phyloP scores from a whole-genome alignment of 1,140 invertebrate genomes.

The Dendroctonus ponderosae region DNA sequence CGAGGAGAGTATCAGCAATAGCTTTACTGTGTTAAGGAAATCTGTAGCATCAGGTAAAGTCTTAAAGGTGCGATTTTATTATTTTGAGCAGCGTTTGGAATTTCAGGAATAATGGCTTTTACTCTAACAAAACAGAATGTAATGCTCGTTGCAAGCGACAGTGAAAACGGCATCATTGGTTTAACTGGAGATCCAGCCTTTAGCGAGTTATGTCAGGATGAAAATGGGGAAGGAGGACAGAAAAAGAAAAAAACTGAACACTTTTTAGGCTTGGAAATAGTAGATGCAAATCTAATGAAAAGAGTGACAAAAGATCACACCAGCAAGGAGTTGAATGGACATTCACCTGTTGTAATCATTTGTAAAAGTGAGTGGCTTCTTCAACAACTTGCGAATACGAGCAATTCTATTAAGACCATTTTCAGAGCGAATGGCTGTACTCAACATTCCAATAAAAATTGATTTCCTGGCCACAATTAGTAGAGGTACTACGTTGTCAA shows the following conservation, averaged over 20 bases:
- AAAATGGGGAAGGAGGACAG: conserved; percentile 48
- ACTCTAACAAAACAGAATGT: conserved; percentile 58
- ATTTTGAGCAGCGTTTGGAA: background rate
- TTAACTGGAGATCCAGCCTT: conserved; percentile 56
- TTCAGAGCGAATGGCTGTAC: conserved; percentile 51
- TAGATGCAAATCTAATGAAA: conserved; percentile 52
- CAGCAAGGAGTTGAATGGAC: conserved; percentile 35
- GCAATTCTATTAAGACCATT: conserved; percentile 17
- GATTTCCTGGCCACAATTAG: conserved; percentile 72
- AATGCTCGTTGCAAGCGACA: conserved; percentile 59
- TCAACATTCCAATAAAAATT: conserved; percentile 61
- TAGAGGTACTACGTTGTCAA: conserved; percentile 59
- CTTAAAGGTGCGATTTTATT: conserved; percentile 17
- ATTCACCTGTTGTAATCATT: conserved; percentile 48
- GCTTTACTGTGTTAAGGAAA: conserved; percentile 58
- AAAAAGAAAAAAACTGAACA: conserved; percentile 52
- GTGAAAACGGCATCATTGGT: conserved; percentile 56
- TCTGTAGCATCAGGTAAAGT: conserved; percentile 48
- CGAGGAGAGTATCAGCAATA: conserved; percentile 55
- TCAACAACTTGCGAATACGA: too few species aligned
- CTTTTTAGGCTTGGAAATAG: conserved; percentile 50
- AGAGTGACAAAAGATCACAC: conserved; percentile 44
- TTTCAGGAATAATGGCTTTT: conserved; percentile 62
- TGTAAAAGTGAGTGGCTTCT: conserved; percentile 43
- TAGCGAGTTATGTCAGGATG: conserved; percentile 57